A percentile compares a stretch with the other conserved stretches of the same genome.
These are phyloP conservation scores for Pseudoatta argentina DNA, from an alignment of 1,140 invertebrate species.

Conservation along the genomic window DNA sequence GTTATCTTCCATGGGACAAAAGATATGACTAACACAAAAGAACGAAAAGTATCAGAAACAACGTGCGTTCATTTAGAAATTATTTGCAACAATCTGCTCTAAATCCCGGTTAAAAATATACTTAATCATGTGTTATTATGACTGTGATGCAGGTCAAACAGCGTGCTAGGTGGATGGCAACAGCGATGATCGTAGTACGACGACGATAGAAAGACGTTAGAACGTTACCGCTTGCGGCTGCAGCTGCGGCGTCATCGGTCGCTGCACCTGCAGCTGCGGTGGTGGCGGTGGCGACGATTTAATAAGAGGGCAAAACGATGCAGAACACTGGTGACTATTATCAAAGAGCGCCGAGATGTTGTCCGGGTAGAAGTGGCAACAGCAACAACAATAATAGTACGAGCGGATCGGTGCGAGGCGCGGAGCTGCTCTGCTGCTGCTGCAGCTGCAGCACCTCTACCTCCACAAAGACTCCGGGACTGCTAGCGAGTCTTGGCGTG, in stretches of 20 bases:
- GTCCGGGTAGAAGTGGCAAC: constrained; percentile 77
- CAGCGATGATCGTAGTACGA: constrained; percentile 53
- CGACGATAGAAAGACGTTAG: constrained; percentile 76
- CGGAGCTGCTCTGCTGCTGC: constrained; percentile 82
- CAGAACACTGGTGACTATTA: constrained; percentile 83
- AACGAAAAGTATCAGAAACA: background rate
- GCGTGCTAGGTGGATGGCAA: constrained; percentile 74
- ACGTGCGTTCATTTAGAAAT: background rate
- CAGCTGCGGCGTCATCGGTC: constrained; percentile 79
- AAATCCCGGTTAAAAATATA: background rate
- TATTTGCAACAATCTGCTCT: background rate
- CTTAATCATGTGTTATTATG: constrained; percentile 31
- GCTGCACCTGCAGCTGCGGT: constrained; percentile 81
- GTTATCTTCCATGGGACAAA: background rate
- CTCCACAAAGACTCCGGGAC: constrained; percentile 84
- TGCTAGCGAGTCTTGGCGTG: constrained; percentile 89
- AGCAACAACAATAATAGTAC: constrained; percentile 63
- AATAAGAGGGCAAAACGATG: constrained; percentile 74
- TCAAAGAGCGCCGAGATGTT: constrained; percentile 81
- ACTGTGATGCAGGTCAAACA: constrained; percentile 65
- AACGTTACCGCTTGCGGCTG: constrained; percentile 78
- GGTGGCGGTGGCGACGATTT: constrained; percentile 50
- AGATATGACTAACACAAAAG: background rate
- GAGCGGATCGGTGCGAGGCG: constrained; percentile 76
- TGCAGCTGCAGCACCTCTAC: constrained; percentile 82